Base-by-base conservation (phyloP, 1,140 invertebrate genomes). In the Nephila pilipes region DNA sequence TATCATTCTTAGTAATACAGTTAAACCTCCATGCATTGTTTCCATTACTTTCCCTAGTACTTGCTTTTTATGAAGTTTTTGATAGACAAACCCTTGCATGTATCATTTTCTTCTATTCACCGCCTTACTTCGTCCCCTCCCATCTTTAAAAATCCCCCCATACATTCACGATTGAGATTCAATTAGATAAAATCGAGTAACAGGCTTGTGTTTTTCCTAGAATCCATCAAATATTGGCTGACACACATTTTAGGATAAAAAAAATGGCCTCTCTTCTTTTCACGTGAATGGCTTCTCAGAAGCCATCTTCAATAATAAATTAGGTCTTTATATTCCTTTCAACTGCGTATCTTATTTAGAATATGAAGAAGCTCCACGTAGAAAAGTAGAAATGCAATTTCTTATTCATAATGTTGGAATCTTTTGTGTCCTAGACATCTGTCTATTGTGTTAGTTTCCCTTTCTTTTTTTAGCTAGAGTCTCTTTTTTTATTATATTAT, bases 261-360 rank as follows among this genome's bases (percentile, higher is more conserved):
- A 81, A 90, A 90, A 90, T 55, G n/a, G 20, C 20, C 54, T n/a
- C 69, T 14, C 36, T 75, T 58, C 46, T 65, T 20, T 79, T 80
- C 25, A 54, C n/a, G 57, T 90, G 79, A 79, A 90, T 69, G 25
- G 65, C 55, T 90, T 58, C 55, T n/a, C 46, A 36, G 54, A 81
- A 90, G n/a, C 54, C 36, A 22, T 32, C 75, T 79, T 88, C 81
- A 90, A 90, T 90, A 90, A 90, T 90, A 90, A 80, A 90, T 90
- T 80, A 90, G 65, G 54, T 81, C 88, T 90, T 90, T 90, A 90
- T 90, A 36, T 81, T 90, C 88, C 88, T 90, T 90, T 90, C 88
- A 90, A 29, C 38, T 81, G 29, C 88, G 32, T 90, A 90, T 90
- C 32, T 69, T 90, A 90, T 90, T 90, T 90, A 60, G 87, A 88